Evolutionary conservation across 2,113 vertebrate genomes (phyloP).

Genomic region (Uria lomvia): DNA sequence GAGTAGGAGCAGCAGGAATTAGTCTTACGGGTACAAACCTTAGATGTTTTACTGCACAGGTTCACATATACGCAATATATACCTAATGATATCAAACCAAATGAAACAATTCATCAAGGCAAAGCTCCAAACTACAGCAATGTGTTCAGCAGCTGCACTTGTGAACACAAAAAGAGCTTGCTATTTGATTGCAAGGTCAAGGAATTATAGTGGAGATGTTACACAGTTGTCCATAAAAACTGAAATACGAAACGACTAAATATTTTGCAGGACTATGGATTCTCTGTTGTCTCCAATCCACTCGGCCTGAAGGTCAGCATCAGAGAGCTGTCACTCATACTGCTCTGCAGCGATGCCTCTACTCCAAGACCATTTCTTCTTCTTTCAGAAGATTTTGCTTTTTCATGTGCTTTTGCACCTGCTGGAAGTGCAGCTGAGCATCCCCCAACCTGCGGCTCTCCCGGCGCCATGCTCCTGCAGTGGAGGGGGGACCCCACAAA

Average conservation of each 20-base stretch:
- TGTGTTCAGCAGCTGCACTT: constrained; percentile 30
- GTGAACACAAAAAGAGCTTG: neutral
- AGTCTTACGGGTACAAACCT: neutral
- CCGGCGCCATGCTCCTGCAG: neutral
- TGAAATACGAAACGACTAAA: neutral
- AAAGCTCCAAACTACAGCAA: neutral
- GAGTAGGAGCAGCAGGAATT: neutral
- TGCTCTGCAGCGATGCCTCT: neutral
- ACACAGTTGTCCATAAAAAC: neutral
- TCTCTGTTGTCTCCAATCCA: neutral
- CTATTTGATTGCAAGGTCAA: neutral
- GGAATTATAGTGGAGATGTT: neutral
- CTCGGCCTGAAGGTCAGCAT: neutral
- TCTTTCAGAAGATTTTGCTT: neutral
- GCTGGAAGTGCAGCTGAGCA: neutral
- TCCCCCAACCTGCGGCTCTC: neutral
- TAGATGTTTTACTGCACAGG: constrained; percentile 9
- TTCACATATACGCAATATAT: neutral
- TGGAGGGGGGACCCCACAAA: neutral
- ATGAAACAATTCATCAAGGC: neutral
- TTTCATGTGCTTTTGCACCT: neutral
- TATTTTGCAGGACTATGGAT: neutral
- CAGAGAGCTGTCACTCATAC: neutral
- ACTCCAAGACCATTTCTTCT: neutral
- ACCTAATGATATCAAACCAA: neutral